Evolutionary conservation across 2,888 invertebrate species (phyloP), one percentile per base, ranked within the genome.

Genomic region (Micoletzkya japonica): DNA sequence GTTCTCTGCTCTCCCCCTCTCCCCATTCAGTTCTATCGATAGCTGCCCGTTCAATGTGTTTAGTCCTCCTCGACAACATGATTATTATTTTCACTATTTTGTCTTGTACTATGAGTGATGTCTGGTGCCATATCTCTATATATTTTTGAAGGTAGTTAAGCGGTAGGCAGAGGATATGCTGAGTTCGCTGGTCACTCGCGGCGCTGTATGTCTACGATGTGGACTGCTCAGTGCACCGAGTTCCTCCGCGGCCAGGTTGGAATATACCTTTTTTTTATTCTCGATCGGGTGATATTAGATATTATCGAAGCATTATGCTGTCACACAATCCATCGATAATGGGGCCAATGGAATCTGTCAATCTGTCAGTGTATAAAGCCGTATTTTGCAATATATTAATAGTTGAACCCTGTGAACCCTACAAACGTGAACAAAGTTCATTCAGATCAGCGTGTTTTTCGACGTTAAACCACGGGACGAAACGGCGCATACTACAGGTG

Each of bases 361-460:
- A 20, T 50, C n/a, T 50, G 20, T 50, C 24, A 4, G 50, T 26
- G 3, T 56, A 44, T 44, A 44, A 14, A 14, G 10, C 17, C 44
- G 20, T 44, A 20, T 20, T 44, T 44, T 56, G 24, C n/a, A 34
- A 58, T 4, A 2, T 2, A 1, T 2, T 10, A 58, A 10, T 58
- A 58, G 10, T 32, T 30, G 7, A 57, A 32, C 28, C 3, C 14
- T 24, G 39, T 28, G 26, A 4, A 28, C 26, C 14, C 17, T 34
- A 14, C n/a, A 59, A 37, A 32, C 37, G n/a, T n/a, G n/a, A 37
- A 37, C 39, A 30, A 49, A 30, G 10, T 4, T 1, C 34, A 17
- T 52, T 7, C 56, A 66, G 66, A 56, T 66, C 66, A 17, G 57
- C 58, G 6, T 68, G 68, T 49, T 68, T 57, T 58, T 57, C 68